Conservation (phyloP, 2,113 vertebrate species). For the Tetraodon nigroviridis region DNA sequence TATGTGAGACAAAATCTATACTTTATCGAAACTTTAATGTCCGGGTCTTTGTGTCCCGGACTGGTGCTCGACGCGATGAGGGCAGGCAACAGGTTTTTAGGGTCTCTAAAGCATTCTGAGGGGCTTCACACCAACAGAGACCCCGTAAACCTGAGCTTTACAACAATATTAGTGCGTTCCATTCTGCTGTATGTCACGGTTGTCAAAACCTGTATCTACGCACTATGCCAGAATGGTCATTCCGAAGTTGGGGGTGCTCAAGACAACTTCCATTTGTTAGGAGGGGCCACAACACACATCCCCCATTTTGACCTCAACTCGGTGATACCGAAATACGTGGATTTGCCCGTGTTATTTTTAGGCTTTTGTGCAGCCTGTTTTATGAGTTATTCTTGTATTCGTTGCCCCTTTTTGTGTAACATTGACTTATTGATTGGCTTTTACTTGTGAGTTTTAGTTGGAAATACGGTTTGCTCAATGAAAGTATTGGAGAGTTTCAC, state of each 20-base stretch:
- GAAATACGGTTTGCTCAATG: too few relatives aligned
- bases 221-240: conserved; percentile 26
- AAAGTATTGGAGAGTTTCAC: too few relatives aligned
- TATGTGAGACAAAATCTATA: neutral
- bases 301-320: conserved; percentile 70
- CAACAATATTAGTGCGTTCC: too few relatives aligned
- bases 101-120: conserved; percentile 30
- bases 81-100: conserved; percentile 66
- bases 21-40: conserved; percentile 37
- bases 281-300: conserved; percentile 60
- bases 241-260: conserved; percentile 51
- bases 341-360: conserved; percentile 20
- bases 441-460: too few relatives aligned
- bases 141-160: too few relatives aligned
- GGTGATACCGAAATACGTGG: conserved; percentile 25
- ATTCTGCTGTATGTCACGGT: neutral
- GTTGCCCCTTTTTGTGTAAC: too few relatives aligned
- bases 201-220: conserved; percentile 31
- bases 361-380: neutral
- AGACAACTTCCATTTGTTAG: conserved; percentile 69
- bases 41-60: conserved; percentile 52
- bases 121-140: conserved; percentile 2
- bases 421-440: too few relatives aligned
- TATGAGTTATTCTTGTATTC: neutral
- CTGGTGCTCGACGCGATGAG: conserved; percentile 29